Conservation (phyloP, 2,113 vertebrate species). For the Dascyllus trimaculatus region DNA sequence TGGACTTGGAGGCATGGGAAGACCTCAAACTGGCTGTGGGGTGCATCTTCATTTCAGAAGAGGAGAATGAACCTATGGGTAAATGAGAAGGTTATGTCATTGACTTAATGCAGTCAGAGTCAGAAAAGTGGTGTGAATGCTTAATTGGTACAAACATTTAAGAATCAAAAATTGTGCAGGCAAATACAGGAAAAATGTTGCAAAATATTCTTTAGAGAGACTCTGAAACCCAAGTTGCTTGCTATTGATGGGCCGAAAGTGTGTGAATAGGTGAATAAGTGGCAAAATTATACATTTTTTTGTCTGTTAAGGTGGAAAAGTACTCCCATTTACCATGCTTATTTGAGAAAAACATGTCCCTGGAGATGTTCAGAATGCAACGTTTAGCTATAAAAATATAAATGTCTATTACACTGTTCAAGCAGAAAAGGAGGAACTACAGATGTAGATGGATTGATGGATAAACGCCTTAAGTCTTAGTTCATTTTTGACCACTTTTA, state of each 20-base stretch:
- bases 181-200: no score
- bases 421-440: neutral
- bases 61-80: constrained; percentile 22
- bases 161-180: no score
- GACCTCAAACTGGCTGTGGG: constrained; percentile 33
- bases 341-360: neutral
- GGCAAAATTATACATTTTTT: no score
- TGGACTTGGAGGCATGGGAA: constrained; percentile 56
- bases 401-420: neutral
- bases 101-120: neutral
- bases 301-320: no score
- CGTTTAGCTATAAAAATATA: neutral
- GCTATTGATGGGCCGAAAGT: no score
- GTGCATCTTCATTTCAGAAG: constrained; percentile 44
- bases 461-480: no score
- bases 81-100: constrained; percentile 35
- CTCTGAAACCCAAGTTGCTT: no score
- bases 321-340: no score
- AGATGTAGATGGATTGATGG: neutral
- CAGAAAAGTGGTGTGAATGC: neutral
- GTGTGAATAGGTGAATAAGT: no score
- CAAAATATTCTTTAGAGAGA: no score
- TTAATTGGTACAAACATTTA: no score
- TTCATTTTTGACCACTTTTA: no score
- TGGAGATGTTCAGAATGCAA: neutral